Percentiles rank a stretch among this genome's conserved stretches.
Evolutionary conservation across 2,797 vertebrate genomes (phyloP).

Genomic region (Pseudocheirus occidentalis): DNA sequence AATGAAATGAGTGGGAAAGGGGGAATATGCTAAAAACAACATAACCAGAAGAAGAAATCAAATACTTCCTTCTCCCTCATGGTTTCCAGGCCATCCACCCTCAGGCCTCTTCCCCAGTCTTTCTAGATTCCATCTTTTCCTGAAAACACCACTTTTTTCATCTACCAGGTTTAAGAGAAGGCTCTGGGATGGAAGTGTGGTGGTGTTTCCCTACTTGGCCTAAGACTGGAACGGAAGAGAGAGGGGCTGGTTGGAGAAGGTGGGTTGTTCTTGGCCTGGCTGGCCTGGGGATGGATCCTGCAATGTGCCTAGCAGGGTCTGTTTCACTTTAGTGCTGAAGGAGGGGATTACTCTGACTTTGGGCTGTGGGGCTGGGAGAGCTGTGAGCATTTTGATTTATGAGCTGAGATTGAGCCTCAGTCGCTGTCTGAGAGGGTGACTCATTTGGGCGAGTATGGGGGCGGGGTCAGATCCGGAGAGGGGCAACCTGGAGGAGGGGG

Average conservation of each 20-base stretch:
- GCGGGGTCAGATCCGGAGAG: conserved; percentile 74
- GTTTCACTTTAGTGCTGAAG: conserved; percentile 63
- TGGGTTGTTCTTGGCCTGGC: not conserved
- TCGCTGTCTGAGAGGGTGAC: conserved; percentile 71
- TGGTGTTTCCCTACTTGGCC: conserved; percentile 46
- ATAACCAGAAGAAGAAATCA: not conserved
- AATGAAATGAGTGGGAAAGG: conserved; percentile 62
- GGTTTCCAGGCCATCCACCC: not conserved
- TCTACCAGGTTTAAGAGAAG: not conserved
- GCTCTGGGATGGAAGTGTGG: not conserved
- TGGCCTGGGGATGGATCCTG: conserved; percentile 43
- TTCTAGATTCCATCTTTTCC: not conserved
- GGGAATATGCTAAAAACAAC: conserved; percentile 27
- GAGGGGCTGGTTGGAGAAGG: conserved; percentile 1
- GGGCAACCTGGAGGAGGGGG: conserved; percentile 39
- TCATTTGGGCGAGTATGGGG: conserved; percentile 62
- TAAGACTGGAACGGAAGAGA: not conserved
- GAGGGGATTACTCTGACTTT: conserved; percentile 70
- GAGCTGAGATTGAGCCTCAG: conserved; percentile 71
- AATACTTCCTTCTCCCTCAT: not conserved
- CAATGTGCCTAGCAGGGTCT: conserved; percentile 36
- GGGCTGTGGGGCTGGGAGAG: conserved; percentile 68
- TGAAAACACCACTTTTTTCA: not conserved
- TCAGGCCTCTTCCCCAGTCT: not conserved
- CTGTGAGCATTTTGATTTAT: conserved; percentile 79